Conservation (phyloP, 2,113 vertebrate genomes). For the Cinclus mexicanus region DNA sequence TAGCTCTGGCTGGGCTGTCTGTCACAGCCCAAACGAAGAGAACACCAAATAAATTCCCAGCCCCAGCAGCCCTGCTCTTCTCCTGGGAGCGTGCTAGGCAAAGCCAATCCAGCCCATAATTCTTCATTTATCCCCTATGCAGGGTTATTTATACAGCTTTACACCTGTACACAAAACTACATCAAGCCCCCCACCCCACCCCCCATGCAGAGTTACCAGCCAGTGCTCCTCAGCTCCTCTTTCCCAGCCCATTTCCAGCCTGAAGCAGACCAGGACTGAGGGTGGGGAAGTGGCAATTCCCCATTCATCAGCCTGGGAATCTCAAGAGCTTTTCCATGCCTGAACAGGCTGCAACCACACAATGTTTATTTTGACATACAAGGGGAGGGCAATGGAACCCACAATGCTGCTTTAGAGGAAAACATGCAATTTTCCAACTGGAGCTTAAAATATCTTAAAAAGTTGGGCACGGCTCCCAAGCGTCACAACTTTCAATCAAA, state of each 20-base stretch:
- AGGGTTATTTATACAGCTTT: not conserved
- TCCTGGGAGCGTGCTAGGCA: not conserved
- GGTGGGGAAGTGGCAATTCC: fast-evolving
- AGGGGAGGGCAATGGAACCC: not conserved
- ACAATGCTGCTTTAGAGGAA: fast-evolving
- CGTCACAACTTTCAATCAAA: not conserved
- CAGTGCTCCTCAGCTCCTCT: not conserved
- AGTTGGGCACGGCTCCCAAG: no score
- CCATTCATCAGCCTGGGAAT: not conserved
- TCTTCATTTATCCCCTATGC: not conserved
- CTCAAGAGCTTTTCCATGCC: not conserved
- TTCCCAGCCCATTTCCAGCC: not conserved
- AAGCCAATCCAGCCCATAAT: not conserved
- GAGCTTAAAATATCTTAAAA: not conserved
- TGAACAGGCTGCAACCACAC: not conserved
- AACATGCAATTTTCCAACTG: not conserved
- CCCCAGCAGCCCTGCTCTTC: not conserved
- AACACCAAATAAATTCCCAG: not conserved
- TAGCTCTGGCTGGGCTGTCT: not conserved
- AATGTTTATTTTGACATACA: not conserved
- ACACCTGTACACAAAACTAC: not conserved
- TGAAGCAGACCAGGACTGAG: not conserved
- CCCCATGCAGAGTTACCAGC: no score
- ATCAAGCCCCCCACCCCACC: no score
- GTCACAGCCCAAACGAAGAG: not conserved